Conservation (phyloP, 1,140 invertebrate genomes). For the Agrypnia vestita region DNA sequence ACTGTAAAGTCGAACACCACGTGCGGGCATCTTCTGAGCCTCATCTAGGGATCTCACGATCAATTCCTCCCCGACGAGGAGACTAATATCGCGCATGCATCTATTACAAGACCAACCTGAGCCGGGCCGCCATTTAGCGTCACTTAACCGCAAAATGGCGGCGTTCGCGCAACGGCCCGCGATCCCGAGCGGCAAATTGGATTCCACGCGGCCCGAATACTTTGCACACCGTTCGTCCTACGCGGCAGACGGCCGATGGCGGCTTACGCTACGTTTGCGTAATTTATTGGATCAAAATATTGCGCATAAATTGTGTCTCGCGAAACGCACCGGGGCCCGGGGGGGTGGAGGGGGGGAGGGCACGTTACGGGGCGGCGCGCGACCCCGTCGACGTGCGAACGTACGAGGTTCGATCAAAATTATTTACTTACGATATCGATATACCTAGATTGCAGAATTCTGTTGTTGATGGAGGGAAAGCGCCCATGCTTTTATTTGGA, state of each 20-base stretch:
- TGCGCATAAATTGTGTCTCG: slow-evolving; percentile 24
- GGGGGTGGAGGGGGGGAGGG: no score
- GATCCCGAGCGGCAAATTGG: slow-evolving; percentile 25
- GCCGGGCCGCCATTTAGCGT: neutral
- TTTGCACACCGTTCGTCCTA: neutral
- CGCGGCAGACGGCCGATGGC: slow-evolving; percentile 1
- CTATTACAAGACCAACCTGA: neutral
- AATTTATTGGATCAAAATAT: slow-evolving; percentile 26
- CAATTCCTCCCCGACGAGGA: neutral
- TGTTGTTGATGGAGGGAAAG: no score
- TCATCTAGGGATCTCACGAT: no score
- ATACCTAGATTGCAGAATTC: no score
- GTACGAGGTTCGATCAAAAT: no score
- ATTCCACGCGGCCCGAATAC: slow-evolving; percentile 2
- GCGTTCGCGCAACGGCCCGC: neutral
- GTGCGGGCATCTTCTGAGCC: no score
- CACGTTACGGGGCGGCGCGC: no score
- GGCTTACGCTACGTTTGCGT: neutral
- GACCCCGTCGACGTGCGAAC: no score
- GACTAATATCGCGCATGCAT: slow-evolving; percentile 16
- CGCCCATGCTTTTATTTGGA: no score
- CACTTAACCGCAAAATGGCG: slow-evolving; percentile 14
- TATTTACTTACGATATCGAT: no score
- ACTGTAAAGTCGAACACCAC: no score
- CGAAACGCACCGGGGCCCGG: slow-evolving; percentile 1